phyloP scores from a whole-genome alignment of 37 sponge, comb jelly and placozoan genomes.

The Dysidea cf. avara region DNA sequence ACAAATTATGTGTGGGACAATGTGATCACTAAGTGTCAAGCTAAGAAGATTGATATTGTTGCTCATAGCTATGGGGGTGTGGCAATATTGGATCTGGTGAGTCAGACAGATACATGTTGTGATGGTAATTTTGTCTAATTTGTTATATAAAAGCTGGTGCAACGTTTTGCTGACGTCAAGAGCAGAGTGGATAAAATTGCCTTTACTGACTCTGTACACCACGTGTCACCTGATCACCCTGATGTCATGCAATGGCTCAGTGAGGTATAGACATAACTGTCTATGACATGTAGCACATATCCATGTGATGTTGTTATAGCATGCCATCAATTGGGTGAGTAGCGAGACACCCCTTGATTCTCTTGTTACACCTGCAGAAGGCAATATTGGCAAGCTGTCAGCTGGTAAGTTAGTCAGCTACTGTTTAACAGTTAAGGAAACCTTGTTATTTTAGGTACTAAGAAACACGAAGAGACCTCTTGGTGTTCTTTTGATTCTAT shows the following conservation, averaged over 20 bases:
- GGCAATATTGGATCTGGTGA: conserved; percentile 55
- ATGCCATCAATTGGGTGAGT: conserved; percentile 67
- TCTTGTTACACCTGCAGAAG: not conserved
- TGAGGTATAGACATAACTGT: no score
- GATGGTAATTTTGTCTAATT: no score
- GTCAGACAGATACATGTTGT: not conserved
- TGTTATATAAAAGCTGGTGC: conserved; percentile 7
- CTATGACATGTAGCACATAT: no score
- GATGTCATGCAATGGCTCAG: no score
- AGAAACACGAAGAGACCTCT: conserved; percentile 75
- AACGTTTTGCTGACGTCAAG: conserved; percentile 29
- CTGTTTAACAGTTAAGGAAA: no score
- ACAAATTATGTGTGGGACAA: conserved; percentile 76
- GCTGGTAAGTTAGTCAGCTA: conserved; percentile 55
- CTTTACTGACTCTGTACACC: conserved; percentile 85
- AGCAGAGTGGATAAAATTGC: conserved; percentile 72
- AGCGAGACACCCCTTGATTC: conserved; percentile 19
- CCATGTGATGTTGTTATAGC: conserved; percentile 22
- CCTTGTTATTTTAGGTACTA: conserved; percentile 50
- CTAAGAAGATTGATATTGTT: conserved; percentile 62
- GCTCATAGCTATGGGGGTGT: conserved; percentile 90
- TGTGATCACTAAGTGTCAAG: conserved; percentile 43
- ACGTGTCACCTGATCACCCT: no score
- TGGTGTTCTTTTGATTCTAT: conserved; percentile 67
- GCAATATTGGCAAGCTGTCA: conserved; percentile 38